A percentile compares a stretch with the other conserved stretches of the same genome.
Evolutionary conservation across 2,797 vertebrate genomes (phyloP).

Genomic region (Parauchenoglanis punctatus): DNA sequence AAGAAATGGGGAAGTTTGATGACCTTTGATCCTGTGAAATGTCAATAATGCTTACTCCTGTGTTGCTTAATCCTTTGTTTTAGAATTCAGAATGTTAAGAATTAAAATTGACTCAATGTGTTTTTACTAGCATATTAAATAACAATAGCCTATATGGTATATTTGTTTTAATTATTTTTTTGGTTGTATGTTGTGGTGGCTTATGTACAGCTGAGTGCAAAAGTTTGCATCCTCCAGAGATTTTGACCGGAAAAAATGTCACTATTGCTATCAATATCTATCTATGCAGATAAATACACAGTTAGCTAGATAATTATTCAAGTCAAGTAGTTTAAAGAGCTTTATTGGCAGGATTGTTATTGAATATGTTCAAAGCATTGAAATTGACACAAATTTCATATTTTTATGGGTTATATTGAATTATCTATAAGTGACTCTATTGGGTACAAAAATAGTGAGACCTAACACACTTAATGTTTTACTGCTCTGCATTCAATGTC

Average conservation of each 20-base stretch:
- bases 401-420: background rate
- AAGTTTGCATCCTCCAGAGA: background rate
- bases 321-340: background rate
- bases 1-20: background rate
- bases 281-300: background rate
- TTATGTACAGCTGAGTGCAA: background rate
- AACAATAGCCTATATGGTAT: too few relatives aligned
- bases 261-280: background rate
- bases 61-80: background rate
- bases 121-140: background rate
- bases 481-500: background rate
- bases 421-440: background rate
- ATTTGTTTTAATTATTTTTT: background rate
- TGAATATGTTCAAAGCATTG: too few relatives aligned
- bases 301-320: background rate
- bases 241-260: background rate
- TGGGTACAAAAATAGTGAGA: background rate
- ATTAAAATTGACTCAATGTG: background rate
- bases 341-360: background rate
- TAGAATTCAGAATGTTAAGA: background rate
- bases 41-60: background rate
- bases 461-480: background rate
- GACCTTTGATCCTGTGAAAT: conserved; percentile 9
- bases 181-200: background rate
- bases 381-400: background rate